Percentiles rank a stretch among this genome's conserved stretches.
Conservation (phyloP, 2,113 vertebrate species). For the Gambusia affinis region DNA sequence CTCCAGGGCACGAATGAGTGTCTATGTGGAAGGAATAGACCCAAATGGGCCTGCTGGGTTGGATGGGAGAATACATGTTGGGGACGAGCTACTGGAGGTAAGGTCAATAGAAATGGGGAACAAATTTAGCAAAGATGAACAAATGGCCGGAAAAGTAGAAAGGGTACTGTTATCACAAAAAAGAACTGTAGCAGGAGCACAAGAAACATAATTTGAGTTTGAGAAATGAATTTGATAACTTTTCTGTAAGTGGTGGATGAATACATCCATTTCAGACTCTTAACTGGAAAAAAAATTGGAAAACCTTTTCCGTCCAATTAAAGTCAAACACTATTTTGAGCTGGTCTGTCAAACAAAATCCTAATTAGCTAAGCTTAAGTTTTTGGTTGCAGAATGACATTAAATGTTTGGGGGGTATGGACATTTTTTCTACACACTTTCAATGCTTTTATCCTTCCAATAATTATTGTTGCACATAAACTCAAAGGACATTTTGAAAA, state of each 20-base stretch:
- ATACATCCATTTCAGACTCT: background rate
- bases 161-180: background rate
- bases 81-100: constrained; percentile 95
- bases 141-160: no score
- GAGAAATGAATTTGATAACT: background rate
- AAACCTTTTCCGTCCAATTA: background rate
- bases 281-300: background rate
- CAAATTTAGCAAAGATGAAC: background rate
- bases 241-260: no score
- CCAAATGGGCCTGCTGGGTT: constrained; percentile 89
- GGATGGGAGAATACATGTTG: constrained; percentile 88
- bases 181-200: background rate
- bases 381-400: background rate
- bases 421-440: background rate
- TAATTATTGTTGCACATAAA: no score
- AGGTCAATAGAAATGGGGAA: constrained; percentile 26
- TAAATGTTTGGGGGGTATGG: background rate
- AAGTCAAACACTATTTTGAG: no score
- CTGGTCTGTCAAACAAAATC: background rate
- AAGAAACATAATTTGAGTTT: background rate
- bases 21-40: constrained; percentile 89
- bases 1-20: constrained; percentile 89
- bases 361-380: background rate
- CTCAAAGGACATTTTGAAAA: no score
- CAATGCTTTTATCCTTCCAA: background rate